Evolutionary conservation across 2,113 vertebrate genomes (phyloP).

Genomic region (Chaetodon auriga): DNA sequence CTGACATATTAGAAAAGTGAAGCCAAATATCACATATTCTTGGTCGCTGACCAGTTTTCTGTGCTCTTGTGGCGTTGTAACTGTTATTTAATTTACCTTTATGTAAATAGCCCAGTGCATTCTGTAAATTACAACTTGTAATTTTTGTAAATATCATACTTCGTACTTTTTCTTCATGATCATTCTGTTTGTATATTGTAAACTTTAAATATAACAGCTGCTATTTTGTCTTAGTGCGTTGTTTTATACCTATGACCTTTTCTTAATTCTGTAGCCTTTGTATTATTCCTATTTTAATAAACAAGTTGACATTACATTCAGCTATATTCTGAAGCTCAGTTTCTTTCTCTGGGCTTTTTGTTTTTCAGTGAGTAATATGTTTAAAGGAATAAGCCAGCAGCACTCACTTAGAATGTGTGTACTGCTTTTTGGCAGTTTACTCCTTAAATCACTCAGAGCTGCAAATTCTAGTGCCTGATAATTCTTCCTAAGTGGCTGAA

Average conservation of each 20-base stretch:
- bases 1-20: background rate
- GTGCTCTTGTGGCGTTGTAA: slow-evolving; percentile 43
- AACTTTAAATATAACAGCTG: slow-evolving; percentile 76
- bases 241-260: slow-evolving; percentile 60
- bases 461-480: slow-evolving; percentile 35
- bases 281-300: slow-evolving; percentile 79
- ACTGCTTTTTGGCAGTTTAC: slow-evolving; percentile 39
- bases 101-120: slow-evolving; percentile 75
- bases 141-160: slow-evolving; percentile 72
- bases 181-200: slow-evolving; percentile 65
- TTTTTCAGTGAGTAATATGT: too few species aligned
- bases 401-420: slow-evolving; percentile 22
- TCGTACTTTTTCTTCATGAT: slow-evolving; percentile 48
- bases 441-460: slow-evolving; percentile 5
- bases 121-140: slow-evolving; percentile 73
- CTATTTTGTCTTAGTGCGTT: slow-evolving; percentile 76
- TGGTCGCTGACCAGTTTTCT: background rate
- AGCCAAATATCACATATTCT: slow-evolving; percentile 32
- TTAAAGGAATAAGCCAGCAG: slow-evolving; percentile 1
- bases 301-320: slow-evolving; percentile 44
- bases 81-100: slow-evolving; percentile 75
- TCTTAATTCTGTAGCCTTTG: slow-evolving; percentile 65
- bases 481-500: slow-evolving; percentile 52
- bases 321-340: background rate
- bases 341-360: background rate